Evolutionary conservation across 2,113 vertebrate species (phyloP).

Genomic region (Salvelinus fontinalis): DNA sequence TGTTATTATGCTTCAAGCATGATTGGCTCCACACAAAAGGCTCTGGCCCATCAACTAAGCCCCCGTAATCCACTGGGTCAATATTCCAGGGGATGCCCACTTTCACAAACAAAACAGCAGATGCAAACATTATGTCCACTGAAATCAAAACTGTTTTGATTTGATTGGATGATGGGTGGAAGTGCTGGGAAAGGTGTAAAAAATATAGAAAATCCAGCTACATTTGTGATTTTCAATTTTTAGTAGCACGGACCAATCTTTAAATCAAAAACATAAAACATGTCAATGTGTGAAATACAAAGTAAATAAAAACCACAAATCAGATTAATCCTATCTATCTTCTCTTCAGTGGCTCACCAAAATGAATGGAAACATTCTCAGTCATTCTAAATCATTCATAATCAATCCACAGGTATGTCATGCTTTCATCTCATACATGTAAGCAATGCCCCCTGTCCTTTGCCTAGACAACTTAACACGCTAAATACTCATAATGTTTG

Average conservation of each 20-base stretch:
- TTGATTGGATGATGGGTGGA: not conserved
- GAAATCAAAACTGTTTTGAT: not conserved
- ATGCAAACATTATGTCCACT: conserved; percentile 12
- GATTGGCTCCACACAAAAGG: conserved; percentile 66
- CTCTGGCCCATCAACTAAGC: conserved; percentile 60
- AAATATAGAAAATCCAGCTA: not conserved
- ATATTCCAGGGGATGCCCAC: conserved; percentile 54
- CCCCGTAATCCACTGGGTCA: conserved; percentile 62
- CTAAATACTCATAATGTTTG: not conserved
- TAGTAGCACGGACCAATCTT: not conserved
- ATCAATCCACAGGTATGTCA: not conserved
- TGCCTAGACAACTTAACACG: conserved; percentile 17
- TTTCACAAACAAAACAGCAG: conserved; percentile 51
- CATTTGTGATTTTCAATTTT: not conserved
- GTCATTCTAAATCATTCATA: not conserved
- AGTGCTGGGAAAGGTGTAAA: not conserved
- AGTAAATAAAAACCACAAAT: not conserved
- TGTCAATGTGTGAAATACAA: not conserved
- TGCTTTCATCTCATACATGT: conserved; percentile 14
- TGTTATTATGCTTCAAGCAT: conserved; percentile 63
- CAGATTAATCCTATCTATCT: conserved; percentile 1
- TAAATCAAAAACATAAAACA: not conserved
- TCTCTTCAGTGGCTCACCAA: no score
- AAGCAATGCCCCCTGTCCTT: conserved; percentile 18
- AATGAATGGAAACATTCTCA: no score